Conservation (phyloP, 2,888 invertebrate genomes). For the Cosmia trapezina region DNA sequence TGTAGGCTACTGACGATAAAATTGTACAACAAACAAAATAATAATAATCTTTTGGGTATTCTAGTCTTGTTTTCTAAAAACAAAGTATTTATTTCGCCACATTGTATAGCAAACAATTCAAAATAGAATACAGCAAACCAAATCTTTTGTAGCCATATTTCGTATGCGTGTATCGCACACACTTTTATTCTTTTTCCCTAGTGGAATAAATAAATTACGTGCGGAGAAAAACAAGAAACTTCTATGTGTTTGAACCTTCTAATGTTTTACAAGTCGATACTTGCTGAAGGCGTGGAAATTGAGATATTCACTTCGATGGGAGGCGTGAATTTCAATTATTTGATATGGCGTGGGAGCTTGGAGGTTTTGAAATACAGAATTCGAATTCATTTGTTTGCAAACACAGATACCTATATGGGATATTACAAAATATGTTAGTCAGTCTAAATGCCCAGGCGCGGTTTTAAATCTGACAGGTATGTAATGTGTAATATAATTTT, state of each 20-base stretch:
- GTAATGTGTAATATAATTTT: no score
- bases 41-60: background rate
- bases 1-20: no score
- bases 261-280: conserved; percentile 46
- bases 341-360: background rate
- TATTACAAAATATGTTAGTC: no score
- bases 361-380: no score
- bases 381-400: no score
- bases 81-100: background rate
- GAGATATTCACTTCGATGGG: conserved; percentile 14
- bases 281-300: conserved; percentile 13
- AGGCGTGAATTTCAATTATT: conserved; percentile 19
- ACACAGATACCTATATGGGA: no score
- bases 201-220: conserved; percentile 61
- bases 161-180: conserved; percentile 57
- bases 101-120: background rate
- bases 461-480: no score
- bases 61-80: background rate
- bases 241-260: conserved; percentile 32
- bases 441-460: no score
- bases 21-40: no score
- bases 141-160: conserved; percentile 38
- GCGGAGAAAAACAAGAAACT: conserved; percentile 40
- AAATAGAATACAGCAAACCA: conserved; percentile 19
- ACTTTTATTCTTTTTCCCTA: conserved; percentile 51